Evolutionary conservation across 1,140 invertebrate species (phyloP).

Genomic region (Scylla paramamosain): DNA sequence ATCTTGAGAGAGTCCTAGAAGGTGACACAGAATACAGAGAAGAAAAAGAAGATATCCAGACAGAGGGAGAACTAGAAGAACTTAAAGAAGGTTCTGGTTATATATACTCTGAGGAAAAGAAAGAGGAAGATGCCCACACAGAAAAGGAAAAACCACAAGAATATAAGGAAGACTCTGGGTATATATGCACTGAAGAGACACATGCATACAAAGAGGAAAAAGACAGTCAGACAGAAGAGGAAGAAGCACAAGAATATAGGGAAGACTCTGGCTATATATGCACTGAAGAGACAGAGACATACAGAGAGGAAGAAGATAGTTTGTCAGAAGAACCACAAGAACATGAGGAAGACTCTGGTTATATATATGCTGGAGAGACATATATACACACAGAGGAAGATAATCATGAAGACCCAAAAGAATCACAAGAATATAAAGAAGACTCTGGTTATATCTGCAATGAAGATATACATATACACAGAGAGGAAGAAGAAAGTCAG

Average conservation of each 20-base stretch:
- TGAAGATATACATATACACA: background rate
- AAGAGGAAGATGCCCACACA: background rate
- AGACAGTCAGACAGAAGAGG: background rate
- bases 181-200: no score
- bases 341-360: no score
- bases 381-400: background rate
- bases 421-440: no score
- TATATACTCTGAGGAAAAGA: no score
- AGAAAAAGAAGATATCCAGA: background rate
- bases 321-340: background rate
- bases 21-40: background rate
- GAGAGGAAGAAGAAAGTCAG: background rate
- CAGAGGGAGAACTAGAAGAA: background rate
- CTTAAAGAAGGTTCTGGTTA: no score
- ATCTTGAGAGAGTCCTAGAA: background rate
- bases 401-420: slow-evolving; percentile 22
- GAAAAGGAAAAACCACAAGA: no score
- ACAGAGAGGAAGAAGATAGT: background rate
- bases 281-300: background rate
- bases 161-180: no score
- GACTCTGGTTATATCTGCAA: no score
- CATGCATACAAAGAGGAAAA: background rate
- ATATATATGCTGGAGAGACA: background rate
- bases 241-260: no score
- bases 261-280: no score